Base-by-base conservation (phyloP, 2,113 vertebrate species). In the Coregonus clupeaformis region DNA sequence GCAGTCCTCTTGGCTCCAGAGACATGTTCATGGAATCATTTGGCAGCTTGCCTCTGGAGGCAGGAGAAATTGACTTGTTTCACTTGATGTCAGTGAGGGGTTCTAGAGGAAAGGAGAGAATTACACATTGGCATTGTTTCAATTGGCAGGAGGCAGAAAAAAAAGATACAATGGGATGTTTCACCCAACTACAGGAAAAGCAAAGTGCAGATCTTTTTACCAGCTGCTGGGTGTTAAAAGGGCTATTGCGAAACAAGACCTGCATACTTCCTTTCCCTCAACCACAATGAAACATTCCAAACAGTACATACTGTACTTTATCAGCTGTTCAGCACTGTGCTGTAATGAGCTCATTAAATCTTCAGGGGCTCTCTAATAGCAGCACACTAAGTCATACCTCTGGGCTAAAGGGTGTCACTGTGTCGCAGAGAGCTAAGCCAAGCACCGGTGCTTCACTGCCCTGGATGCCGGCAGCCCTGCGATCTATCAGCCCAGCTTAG, bases 341-440 rank as follows among this genome's bases (percentile, higher is more conserved):
- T 82, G 79, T 89, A 92, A 93, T 86, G 85, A 92, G 86, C 87
- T 83, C 47, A 72, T 86, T 81, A 85, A 87, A 89, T 91, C 85
- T 86, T 86, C 76, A 65, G 73, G 69, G 74, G 82, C 60, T 85
- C 84, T 90, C 85, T 87, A 87, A 90, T 88, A 86, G 90, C 82
- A 78, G 79, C 81, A 80, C 84, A 83, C 77, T 82, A 75, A 91
- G 85, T 76, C 80, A 36, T 87, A 84, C 80, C 90, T 82, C 78
- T 29, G 63, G 85, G 87, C 87, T 68, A 81, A 76, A 81, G 76
- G 90, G 80, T 85, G 64, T 65, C 42, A 77, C 24, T 36, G 78
- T 64, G 73, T 78, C 47, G 64, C 73, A 84, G 87, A 80, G 74
- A 83, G 76, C 80, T 47, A 71, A 78, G 72, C 80, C 75, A 77